Evolutionary conservation across 2,113 vertebrate species (phyloP).

Genomic region (Pseudorasbora parva): DNA sequence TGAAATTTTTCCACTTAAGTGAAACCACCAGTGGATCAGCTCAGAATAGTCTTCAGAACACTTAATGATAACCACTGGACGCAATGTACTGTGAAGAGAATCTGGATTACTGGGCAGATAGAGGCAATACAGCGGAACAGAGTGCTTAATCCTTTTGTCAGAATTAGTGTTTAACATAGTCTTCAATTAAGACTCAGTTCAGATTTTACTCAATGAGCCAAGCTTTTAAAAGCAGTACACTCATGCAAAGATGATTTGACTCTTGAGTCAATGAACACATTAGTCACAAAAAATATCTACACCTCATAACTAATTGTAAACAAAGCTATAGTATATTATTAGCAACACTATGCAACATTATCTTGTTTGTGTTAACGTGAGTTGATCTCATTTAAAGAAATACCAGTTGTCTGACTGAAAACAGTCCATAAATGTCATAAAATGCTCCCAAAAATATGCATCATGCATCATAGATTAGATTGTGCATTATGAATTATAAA

Average conservation of each 20-base stretch:
- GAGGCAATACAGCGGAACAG: neutral
- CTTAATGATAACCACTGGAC: neutral
- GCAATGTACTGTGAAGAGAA: slow-evolving; percentile 18
- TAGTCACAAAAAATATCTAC: neutral
- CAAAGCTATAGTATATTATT: neutral
- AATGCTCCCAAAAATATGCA: neutral
- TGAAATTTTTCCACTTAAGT: neutral
- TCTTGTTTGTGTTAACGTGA: neutral
- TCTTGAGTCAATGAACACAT: slow-evolving; percentile 3
- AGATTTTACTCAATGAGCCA: slow-evolving; percentile 17
- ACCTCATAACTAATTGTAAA: neutral
- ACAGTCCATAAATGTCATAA: neutral
- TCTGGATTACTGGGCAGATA: slow-evolving; percentile 35
- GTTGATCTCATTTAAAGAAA: neutral
- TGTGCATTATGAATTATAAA: neutral
- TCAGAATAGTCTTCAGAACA: neutral
- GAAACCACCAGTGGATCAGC: neutral
- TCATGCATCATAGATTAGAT: neutral
- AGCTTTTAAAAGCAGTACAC: slow-evolving; percentile 22
- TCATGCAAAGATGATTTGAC: slow-evolving; percentile 22
- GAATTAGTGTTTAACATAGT: slow-evolving; percentile 33
- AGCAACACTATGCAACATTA: neutral
- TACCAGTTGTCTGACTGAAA: neutral
- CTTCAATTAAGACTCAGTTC: slow-evolving; percentile 29
- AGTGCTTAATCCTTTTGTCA: slow-evolving; percentile 25